Evolutionary conservation across 2,888 invertebrate genomes (phyloP).

Genomic region (Limenitis camilla): DNA sequence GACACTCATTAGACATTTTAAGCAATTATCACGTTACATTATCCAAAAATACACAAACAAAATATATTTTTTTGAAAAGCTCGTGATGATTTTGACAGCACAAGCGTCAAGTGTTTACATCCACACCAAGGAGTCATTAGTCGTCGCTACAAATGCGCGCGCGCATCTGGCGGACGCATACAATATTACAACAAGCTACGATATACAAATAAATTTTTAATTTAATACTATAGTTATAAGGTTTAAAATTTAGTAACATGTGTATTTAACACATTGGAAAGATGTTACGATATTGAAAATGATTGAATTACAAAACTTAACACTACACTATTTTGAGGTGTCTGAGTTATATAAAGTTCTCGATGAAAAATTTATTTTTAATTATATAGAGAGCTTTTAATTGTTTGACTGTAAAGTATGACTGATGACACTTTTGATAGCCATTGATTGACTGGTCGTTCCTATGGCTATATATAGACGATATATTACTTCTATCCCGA

Average conservation of each 20-base stretch:
- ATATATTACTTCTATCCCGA: no score
- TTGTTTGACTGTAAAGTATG: neutral
- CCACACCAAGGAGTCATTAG: slow-evolving; percentile 68
- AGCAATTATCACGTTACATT: neutral
- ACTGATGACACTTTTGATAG: neutral
- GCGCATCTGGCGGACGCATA: slow-evolving; percentile 61
- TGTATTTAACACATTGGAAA: neutral
- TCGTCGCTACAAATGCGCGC: slow-evolving; percentile 49
- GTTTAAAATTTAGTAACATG: slow-evolving; percentile 13
- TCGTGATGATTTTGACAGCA: slow-evolving; percentile 61
- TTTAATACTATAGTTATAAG: neutral
- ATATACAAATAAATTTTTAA: neutral
- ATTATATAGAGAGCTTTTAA: neutral
- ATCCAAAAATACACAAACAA: slow-evolving; percentile 31
- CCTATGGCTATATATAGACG: no score
- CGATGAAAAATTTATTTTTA: slow-evolving; percentile 14
- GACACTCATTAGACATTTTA: neutral
- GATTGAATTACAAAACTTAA: slow-evolving; percentile 48
- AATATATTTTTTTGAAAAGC: slow-evolving; percentile 36
- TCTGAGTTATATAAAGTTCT: slow-evolving; percentile 12
- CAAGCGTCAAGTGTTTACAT: slow-evolving; percentile 61
- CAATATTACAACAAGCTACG: slow-evolving; percentile 25
- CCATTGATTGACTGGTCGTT: no score
- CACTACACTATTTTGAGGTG: slow-evolving; percentile 29
- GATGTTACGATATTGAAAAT: slow-evolving; percentile 35